Evolutionary conservation across 2,888 invertebrate genomes (phyloP).

Genomic region (Molorchus minor): DNA sequence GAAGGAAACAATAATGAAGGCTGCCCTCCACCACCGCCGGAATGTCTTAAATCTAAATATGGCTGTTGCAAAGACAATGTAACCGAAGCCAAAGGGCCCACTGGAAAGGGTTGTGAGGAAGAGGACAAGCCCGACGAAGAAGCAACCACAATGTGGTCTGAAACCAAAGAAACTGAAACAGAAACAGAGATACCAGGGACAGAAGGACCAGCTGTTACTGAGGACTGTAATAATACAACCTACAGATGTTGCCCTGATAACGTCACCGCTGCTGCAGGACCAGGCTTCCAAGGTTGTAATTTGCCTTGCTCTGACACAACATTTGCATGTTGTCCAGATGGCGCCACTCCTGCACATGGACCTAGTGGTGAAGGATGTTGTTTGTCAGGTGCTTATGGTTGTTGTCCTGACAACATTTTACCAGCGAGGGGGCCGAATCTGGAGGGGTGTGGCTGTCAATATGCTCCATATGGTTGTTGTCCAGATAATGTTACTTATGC

Average conservation of each 20-base stretch:
- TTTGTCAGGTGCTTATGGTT: conserved; percentile 75
- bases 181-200: conserved; percentile 5
- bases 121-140: conserved; percentile 55
- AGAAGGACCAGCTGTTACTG: conserved; percentile 65
- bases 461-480: conserved; percentile 84
- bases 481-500: conserved; percentile 84
- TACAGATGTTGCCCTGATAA: conserved; percentile 81
- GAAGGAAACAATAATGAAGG: conserved; percentile 83
- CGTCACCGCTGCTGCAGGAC: conserved; percentile 67
- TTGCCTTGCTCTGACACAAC: conserved; percentile 73
- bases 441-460: conserved; percentile 82
- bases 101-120: conserved; percentile 56
- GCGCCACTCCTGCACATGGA: conserved; percentile 85
- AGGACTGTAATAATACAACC: conserved; percentile 66
- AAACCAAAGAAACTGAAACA: conserved; percentile 29
- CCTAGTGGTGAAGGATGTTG: conserved; percentile 85
- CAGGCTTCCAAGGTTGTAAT: conserved; percentile 73
- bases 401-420: conserved; percentile 88
- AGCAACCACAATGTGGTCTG: conserved; percentile 10
- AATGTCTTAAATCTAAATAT: conserved; percentile 71
- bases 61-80: conserved; percentile 88
- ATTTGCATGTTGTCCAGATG: conserved; percentile 90
- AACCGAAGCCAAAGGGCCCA: conserved; percentile 68
- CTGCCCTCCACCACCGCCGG: conserved; percentile 74
- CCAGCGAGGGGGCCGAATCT: conserved; percentile 81